Evolutionary conservation across 1,140 invertebrate genomes (phyloP).

Genomic region (Philaenus spumarius): DNA sequence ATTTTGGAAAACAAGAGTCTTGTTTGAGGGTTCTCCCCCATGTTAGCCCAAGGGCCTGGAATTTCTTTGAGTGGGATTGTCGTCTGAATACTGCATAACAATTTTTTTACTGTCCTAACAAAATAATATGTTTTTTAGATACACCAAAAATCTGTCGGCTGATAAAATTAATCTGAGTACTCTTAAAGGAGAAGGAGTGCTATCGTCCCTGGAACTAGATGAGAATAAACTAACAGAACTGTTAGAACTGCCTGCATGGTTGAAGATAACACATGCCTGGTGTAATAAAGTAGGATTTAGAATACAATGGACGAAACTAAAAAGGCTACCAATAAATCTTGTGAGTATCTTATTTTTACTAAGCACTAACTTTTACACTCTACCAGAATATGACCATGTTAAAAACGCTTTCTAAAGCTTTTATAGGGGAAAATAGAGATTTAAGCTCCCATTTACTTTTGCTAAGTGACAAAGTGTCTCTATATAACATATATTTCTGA

Average conservation of each 20-base stretch:
- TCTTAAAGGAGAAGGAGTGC: constrained; percentile 92
- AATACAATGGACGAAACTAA: constrained; percentile 97
- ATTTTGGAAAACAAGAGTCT: too few relatives aligned
- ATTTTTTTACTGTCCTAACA: constrained; percentile 9
- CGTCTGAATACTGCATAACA: constrained; percentile 4
- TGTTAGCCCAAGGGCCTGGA: constrained; percentile 5
- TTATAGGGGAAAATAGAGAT: too few relatives aligned
- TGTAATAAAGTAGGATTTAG: constrained; percentile 91
- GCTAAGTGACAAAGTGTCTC: too few relatives aligned
- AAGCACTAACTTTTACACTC: too few relatives aligned
- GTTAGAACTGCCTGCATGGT: constrained; percentile 92
- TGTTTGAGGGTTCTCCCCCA: too few relatives aligned
- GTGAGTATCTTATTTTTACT: constrained; percentile 58
- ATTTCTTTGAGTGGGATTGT: background rate
- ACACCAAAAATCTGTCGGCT: constrained; percentile 94
- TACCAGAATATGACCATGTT: too few relatives aligned
- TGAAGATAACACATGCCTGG: constrained; percentile 81
- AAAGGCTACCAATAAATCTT: constrained; percentile 91
- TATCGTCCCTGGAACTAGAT: constrained; percentile 91
- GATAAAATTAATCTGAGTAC: constrained; percentile 97
- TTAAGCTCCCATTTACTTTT: too few relatives aligned
- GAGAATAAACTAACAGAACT: constrained; percentile 92
- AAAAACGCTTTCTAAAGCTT: too few relatives aligned
- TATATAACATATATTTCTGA: too few relatives aligned
- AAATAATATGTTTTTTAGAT: constrained; percentile 56